phyloP scores from a whole-genome alignment of 1,140 invertebrate species.

The Drosophila kohkoa region DNA sequence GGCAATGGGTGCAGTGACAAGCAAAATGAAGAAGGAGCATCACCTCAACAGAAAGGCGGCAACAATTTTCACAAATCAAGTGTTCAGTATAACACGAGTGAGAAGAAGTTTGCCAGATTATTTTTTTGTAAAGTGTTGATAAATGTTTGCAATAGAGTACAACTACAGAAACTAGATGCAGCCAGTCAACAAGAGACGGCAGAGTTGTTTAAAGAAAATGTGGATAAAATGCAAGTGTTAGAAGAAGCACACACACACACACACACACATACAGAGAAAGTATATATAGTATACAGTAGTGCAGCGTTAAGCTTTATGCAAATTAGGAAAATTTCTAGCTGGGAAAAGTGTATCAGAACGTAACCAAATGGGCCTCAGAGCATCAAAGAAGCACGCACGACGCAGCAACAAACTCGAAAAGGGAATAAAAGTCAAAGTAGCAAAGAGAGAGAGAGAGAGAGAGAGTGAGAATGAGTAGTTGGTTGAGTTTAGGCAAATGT shows the following conservation, averaged over 20 bases:
- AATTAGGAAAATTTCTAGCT: conserved; percentile 6
- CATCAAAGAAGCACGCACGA: conserved; percentile 31
- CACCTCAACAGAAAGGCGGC: conserved; percentile 27
- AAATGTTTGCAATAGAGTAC: conserved; percentile 48
- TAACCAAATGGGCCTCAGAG: conserved; percentile 25
- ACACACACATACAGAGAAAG: neutral
- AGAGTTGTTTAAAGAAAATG: conserved; percentile 12
- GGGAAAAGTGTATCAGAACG: conserved; percentile 15
- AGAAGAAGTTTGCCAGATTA: conserved; percentile 25
- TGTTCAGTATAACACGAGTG: conserved; percentile 59
- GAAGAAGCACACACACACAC: neutral
- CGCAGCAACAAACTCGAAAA: conserved; percentile 21
- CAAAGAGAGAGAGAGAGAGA: neutral
- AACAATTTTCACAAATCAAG: conserved; percentile 72
- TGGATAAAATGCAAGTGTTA: conserved; percentile 7
- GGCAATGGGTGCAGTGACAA: neutral
- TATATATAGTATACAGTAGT: neutral
- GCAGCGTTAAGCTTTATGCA: conserved; percentile 12
- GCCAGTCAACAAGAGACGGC: conserved; percentile 10
- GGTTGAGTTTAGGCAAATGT: conserved; percentile 41
- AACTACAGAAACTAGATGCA: conserved; percentile 11
- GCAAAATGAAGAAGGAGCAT: neutral
- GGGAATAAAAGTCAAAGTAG: conserved; percentile 28
- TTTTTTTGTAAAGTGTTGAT: conserved; percentile 47
- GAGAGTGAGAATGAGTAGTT: neutral